Percentiles rank a stretch among this genome's conserved stretches.
These are phyloP conservation scores for Tribolium castaneum DNA, from an alignment of 1,140 invertebrate genomes.

Conservation along the genomic window DNA sequence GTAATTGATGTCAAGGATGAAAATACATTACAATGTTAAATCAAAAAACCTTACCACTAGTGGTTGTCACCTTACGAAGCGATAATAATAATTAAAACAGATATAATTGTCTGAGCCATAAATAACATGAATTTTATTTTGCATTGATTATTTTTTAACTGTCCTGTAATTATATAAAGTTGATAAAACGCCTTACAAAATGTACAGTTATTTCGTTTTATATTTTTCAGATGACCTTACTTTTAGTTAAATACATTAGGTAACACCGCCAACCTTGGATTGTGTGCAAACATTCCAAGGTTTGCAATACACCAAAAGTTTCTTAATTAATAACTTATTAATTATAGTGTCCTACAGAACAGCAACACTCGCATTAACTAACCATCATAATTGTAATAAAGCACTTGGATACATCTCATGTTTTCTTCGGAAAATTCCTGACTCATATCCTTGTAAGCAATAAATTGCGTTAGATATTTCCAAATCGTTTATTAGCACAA, in stretches of 20 bases:
- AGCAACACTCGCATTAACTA: not conserved
- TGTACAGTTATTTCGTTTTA: constrained; percentile 28
- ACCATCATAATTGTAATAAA: not conserved
- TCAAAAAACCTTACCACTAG: not conserved
- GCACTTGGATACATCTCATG: not conserved
- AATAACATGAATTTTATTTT: not conserved
- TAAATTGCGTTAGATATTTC: too few species aligned
- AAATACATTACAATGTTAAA: not conserved
- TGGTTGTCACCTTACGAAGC: not conserved
- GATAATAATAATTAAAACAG: not conserved
- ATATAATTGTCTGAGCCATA: not conserved
- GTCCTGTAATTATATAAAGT: not conserved
- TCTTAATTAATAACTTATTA: constrained; percentile 28
- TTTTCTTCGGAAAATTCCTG: too few species aligned
- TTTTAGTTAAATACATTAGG: constrained; percentile 33
- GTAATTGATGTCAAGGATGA: not conserved
- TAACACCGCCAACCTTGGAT: constrained; percentile 25
- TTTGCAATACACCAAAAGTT: constrained; percentile 30
- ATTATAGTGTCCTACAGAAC: not conserved
- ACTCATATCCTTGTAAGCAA: too few species aligned
- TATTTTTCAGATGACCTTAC: constrained; percentile 26
- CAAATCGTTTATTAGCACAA: too few species aligned
- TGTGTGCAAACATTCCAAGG: constrained; percentile 32
- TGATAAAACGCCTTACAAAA: not conserved
- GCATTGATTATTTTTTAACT: not conserved